A percentile compares a stretch with the other conserved stretches of the same genome.
Evolutionary conservation across 2,888 invertebrate species (phyloP).

Genomic region (Ormia ochracea): DNA sequence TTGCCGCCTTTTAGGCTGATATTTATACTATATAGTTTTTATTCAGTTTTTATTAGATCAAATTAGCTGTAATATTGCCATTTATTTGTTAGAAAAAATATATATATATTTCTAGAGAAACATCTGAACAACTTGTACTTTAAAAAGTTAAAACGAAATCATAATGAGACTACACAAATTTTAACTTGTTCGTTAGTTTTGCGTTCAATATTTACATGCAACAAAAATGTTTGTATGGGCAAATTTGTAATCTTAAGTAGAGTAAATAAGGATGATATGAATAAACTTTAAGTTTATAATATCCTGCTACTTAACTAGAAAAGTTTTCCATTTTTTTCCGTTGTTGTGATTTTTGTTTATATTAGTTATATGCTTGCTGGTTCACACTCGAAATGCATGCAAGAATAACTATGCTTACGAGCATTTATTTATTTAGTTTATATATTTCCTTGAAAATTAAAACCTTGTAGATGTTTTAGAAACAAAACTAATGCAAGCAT

Average conservation of each 20-base stretch:
- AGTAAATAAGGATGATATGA: slow-evolving; percentile 42
- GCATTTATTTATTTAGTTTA: slow-evolving; percentile 40
- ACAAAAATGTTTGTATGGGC: not conserved
- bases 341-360: slow-evolving; percentile 6
- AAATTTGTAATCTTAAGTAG: not conserved
- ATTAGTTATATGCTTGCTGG: not conserved
- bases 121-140: not conserved
- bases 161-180: slow-evolving; percentile 9
- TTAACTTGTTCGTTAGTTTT: slow-evolving; percentile 13
- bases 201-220: slow-evolving; percentile 10
- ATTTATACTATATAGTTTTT: not conserved
- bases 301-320: slow-evolving; percentile 57
- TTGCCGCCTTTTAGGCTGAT: slow-evolving; percentile 6
- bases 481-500: not conserved
- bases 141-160: not conserved
- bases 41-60: no score
- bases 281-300: slow-evolving; percentile 53
- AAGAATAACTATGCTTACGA: slow-evolving; percentile 1
- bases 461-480: slow-evolving; percentile 29
- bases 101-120: no score
- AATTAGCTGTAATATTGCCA: no score
- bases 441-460: slow-evolving; percentile 56
- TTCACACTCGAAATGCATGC: slow-evolving; percentile 29
- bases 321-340: slow-evolving; percentile 18
- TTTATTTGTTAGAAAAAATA: no score